Conservation (phyloP, 2,888 invertebrate species). For the Mesoligia furuncula region DNA sequence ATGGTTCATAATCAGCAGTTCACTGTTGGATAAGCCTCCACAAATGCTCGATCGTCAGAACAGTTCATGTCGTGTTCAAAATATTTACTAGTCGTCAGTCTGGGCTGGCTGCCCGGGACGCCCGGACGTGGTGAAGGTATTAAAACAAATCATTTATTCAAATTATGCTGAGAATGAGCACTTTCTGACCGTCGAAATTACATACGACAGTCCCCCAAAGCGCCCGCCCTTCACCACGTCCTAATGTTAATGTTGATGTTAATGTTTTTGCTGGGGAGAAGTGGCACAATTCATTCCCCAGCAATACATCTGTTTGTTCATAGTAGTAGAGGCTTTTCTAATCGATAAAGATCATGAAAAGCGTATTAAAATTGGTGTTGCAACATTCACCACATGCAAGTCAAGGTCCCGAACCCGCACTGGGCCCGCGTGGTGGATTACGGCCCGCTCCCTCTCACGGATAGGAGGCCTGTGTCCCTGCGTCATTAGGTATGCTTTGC, state of each 20-base stretch:
- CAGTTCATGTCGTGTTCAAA: background rate
- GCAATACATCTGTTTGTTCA: background rate
- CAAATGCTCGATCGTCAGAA: background rate
- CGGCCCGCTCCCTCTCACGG: background rate
- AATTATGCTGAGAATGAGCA: background rate
- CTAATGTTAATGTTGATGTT: too few species aligned
- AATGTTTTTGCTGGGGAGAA: background rate
- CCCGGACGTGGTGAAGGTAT: background rate
- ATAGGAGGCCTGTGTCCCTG: background rate
- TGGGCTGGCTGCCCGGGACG: background rate
- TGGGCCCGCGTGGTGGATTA: background rate
- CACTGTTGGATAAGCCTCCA: background rate
- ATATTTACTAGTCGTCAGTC: background rate
- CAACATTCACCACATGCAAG: background rate
- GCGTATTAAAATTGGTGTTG: background rate
- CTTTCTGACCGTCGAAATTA: background rate
- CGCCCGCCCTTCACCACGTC: background rate
- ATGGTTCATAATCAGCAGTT: background rate
- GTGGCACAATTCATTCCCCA: background rate
- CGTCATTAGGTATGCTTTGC: background rate
- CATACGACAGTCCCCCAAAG: background rate
- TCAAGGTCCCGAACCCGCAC: background rate
- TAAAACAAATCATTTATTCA: background rate
- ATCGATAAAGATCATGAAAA: background rate
- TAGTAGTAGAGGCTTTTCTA: background rate